Conservation (phyloP, 2,888 invertebrate species). For the Drosophila ezoana region DNA sequence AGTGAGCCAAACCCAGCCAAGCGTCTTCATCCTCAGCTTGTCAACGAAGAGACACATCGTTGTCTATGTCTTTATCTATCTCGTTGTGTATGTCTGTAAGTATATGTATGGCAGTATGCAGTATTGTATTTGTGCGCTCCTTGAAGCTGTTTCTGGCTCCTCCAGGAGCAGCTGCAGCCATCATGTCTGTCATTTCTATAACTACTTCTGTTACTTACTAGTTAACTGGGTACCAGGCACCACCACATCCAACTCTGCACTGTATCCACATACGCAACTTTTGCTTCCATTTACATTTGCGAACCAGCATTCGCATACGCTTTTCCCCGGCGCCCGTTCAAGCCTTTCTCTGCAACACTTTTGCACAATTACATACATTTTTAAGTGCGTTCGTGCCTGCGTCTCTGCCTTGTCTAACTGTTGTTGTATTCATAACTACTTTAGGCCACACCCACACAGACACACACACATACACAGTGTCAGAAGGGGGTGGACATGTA, state of each 20-base stretch:
- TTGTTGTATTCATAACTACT: conserved; percentile 79
- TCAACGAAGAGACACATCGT: conserved; percentile 51
- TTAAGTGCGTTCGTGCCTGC: conserved; percentile 77
- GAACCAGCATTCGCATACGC: neutral
- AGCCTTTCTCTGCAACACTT: conserved; percentile 57
- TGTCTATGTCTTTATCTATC: conserved; percentile 48
- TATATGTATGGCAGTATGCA: neutral
- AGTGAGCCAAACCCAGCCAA: conserved; percentile 31
- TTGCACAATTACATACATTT: conserved; percentile 82
- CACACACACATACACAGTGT: conserved; percentile 1
- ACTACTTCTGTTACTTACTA: conserved; percentile 78
- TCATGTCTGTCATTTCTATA: conserved; percentile 76
- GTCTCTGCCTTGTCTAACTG: conserved; percentile 60
- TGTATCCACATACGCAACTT: conserved; percentile 44
- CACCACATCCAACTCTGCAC: neutral
- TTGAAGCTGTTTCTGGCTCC: conserved; percentile 22
- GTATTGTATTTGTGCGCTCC: conserved; percentile 19
- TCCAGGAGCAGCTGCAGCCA: conserved; percentile 39
- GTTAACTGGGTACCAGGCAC: conserved; percentile 62
- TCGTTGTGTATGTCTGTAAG: conserved; percentile 8
- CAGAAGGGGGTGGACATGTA: conserved; percentile 6
- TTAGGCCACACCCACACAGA: conserved; percentile 61
- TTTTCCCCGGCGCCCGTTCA: neutral
- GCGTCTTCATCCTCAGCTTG: conserved; percentile 61
- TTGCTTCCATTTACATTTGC: conserved; percentile 53